Base-by-base conservation (phyloP, 2,888 invertebrate genomes). In the Lottia gigantea region DNA sequence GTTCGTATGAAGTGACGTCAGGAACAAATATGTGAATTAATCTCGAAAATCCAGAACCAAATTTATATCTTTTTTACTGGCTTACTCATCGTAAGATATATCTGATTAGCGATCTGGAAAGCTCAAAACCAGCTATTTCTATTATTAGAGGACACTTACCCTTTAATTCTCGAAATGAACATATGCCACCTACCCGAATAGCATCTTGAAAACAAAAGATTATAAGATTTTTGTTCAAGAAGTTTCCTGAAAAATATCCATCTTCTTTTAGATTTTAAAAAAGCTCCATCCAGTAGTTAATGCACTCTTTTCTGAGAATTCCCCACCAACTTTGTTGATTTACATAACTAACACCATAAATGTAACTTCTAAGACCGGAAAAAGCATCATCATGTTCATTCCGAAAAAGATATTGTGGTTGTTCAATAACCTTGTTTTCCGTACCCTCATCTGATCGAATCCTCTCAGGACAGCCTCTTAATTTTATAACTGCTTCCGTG, bases 311-410 rank as follows among this genome's bases (percentile, higher is more conserved):
- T 23, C 74, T 45, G 8, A 76, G 70, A 45, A 72, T 69, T 0
- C 73, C 68, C 71, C 76, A 75, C 71, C 73, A 76, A 46, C 68
- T 55, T 69, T 76, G 75, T 69, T 75, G 74, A 47, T 76, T 76
- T 31, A 62, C 45, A 25, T 72, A 71, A 46, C 72, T 74, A 19
- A 64, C 16, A n/a, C 70, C 67, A 63, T 26, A 46, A 14, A 71
- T 49, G 23, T 47, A 71, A 19, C 66, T 46, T 40, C 40, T 72
- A 7, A 68, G 63, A 1, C 64, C 67, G 14, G 14, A 12, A 71
- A 70, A 64, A 19, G 25, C 26, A 46, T 68, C 70, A 47, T 15
- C 61, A 19, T 55, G 46, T 23, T 64, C 64, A 11, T 23, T 19
- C 14, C 73, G 49, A 23, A 74, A 62, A 63, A 73, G 68, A n/a